These are phyloP conservation scores for Colletes gigas DNA, from an alignment of 1,140 invertebrate species.

Conservation along the genomic window DNA sequence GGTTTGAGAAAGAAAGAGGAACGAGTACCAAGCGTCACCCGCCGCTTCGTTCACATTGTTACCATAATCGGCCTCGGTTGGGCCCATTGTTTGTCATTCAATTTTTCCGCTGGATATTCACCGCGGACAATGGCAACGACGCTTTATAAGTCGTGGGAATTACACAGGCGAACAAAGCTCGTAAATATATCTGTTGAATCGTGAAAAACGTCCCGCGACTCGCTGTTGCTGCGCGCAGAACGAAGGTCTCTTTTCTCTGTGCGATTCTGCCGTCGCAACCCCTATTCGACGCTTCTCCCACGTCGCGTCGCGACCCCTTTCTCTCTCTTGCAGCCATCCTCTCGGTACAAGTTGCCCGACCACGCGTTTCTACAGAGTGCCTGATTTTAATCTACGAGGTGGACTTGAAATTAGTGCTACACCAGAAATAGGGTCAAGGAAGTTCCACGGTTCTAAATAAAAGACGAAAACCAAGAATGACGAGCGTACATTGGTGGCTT, in stretches of 20 bases:
- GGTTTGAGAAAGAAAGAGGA: neutral
- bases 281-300: neutral
- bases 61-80: constrained; percentile 63
- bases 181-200: constrained; percentile 69
- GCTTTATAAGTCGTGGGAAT: constrained; percentile 64
- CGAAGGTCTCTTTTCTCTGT: neutral
- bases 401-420: too few species aligned
- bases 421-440: too few species aligned
- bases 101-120: constrained; percentile 66
- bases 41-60: constrained; percentile 62
- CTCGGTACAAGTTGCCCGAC: neutral
- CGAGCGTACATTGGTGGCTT: too few species aligned
- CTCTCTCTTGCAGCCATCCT: neutral
- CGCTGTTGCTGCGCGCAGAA: constrained; percentile 8
- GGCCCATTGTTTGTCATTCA: constrained; percentile 71
- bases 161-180: constrained; percentile 64
- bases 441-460: too few species aligned
- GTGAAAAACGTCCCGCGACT: constrained; percentile 57
- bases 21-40: constrained; percentile 39
- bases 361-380: too few species aligned
- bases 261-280: neutral
- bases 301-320: neutral
- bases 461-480: too few species aligned
- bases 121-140: constrained; percentile 55
- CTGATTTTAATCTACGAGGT: too few species aligned